Base-by-base conservation (phyloP, 1,140 invertebrate genomes). In the Drosophila setifemur region DNA sequence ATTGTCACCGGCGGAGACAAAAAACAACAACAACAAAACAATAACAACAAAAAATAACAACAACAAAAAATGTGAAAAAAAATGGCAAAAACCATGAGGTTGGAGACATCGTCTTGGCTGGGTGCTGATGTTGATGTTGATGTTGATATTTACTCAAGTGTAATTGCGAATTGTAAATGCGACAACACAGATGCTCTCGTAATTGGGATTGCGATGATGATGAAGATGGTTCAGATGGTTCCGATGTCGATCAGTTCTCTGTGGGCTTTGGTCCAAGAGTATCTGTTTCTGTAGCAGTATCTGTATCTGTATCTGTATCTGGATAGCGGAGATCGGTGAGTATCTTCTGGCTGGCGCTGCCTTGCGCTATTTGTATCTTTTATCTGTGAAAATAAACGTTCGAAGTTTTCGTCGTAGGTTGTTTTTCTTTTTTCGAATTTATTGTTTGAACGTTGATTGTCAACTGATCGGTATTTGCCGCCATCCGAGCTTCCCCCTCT, bases 91-190 rank as follows among this genome's bases (percentile, higher is more conserved):
- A 35, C 63, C 42, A 66, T 40, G 53, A 19, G 52, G 37, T 57
- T 69, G 64, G 45, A 42, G 29, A 45, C 48, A 64, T 57, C 55
- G 57, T 60, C 57, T 61, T 67, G 63, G 61, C 47, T 54, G 63
- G 29, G 31, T 60, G 67, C 40, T 57, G 50, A 47, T 83, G 78
- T 78, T 83, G 78, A 83, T 77, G 21, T 8, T 71, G 54, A 52
- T 85, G 81, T 85, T 85, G 79, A 85, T 86, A 86, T 83, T 86
- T 85, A 74, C 81, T 79, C 81, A 85, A 79, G 79, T 83, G 79
- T 85, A 83, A 83, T 83, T 83, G 79, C 79, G 77, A 83, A 83
- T 83, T 83, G 79, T 86, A 83, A 83, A 83, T 74, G 79, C 75
- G 79, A 85, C 78, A 83, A 83, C 81, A 85, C 79, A 83, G 79